Evolutionary conservation across 2,888 invertebrate genomes (phyloP).

Genomic region (Parnassius glacialis): DNA sequence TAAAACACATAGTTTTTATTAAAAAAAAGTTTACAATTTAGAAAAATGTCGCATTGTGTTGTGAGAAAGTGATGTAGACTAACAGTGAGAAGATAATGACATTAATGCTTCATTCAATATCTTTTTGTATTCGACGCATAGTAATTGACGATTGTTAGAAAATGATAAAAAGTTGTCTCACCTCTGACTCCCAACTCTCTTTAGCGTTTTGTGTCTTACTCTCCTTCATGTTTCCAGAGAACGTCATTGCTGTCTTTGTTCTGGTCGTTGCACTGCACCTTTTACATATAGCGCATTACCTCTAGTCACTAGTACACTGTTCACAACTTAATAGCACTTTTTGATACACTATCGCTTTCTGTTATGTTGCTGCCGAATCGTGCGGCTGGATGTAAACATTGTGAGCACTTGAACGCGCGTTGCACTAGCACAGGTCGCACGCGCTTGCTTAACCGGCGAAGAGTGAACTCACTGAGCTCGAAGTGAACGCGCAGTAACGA

Average conservation of each 20-base stretch:
- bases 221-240: slow-evolving; percentile 75
- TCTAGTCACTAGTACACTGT: slow-evolving; percentile 36
- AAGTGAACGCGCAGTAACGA: slow-evolving; percentile 55
- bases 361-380: slow-evolving; percentile 56
- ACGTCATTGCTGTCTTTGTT: slow-evolving; percentile 59
- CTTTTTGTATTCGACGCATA: slow-evolving; percentile 50
- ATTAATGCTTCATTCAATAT: slow-evolving; percentile 41
- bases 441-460: slow-evolving; percentile 41
- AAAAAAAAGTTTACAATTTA: not conserved
- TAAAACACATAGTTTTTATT: too few relatives aligned
- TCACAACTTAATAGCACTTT: slow-evolving; percentile 44
- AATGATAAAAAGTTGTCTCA: slow-evolving; percentile 46
- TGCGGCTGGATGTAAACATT: slow-evolving; percentile 53
- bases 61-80: slow-evolving; percentile 52
- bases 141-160: slow-evolving; percentile 36
- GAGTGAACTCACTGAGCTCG: slow-evolving; percentile 49
- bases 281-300: slow-evolving; percentile 13
- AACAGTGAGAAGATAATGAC: slow-evolving; percentile 52
- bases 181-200: slow-evolving; percentile 76
- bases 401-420: slow-evolving; percentile 28
- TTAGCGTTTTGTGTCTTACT: slow-evolving; percentile 66
- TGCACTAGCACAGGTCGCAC: slow-evolving; percentile 12
- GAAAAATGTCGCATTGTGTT: slow-evolving; percentile 28
- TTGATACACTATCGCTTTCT: slow-evolving; percentile 67
- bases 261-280: slow-evolving; percentile 49